A percentile compares a stretch with the other conserved stretches of the same genome.
phyloP scores from a whole-genome alignment of 2,888 invertebrate genomes.

The Tromatobia lineatoria region DNA sequence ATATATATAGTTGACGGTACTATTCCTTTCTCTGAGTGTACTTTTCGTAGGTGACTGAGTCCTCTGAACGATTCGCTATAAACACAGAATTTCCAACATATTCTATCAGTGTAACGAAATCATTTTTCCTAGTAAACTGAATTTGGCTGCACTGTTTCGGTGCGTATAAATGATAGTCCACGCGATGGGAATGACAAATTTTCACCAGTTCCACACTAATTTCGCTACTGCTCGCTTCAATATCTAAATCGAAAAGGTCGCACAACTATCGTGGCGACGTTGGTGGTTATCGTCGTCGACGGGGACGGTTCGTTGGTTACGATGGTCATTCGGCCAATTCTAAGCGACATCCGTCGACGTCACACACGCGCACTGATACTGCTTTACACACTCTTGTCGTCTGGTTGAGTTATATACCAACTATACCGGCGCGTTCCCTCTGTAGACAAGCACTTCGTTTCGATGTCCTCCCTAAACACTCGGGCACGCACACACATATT shows the following conservation, averaged over 20 bases:
- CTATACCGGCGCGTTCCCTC: slow-evolving; percentile 25
- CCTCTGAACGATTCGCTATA: too few relatives aligned
- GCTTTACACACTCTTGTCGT: slow-evolving; percentile 30
- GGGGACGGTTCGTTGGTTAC: slow-evolving; percentile 57
- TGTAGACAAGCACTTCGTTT: slow-evolving; percentile 46
- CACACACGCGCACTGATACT: slow-evolving; percentile 69
- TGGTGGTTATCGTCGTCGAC: slow-evolving; percentile 49
- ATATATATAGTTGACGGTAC: too few relatives aligned
- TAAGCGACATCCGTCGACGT: slow-evolving; percentile 77
- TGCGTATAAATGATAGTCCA: background rate
- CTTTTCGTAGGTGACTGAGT: too few relatives aligned
- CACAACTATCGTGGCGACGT: slow-evolving; percentile 70
- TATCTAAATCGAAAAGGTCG: slow-evolving; percentile 72
- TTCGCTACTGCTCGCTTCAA: slow-evolving; percentile 26
- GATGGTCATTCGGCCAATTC: slow-evolving; percentile 78
- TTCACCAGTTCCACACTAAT: slow-evolving; percentile 3
- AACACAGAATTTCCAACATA: too few relatives aligned
- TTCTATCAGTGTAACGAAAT: too few relatives aligned
- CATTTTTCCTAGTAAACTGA: background rate
- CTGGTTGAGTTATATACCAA: slow-evolving; percentile 12
- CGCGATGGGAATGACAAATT: background rate
- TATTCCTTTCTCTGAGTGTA: too few relatives aligned
- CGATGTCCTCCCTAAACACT: slow-evolving; percentile 43
- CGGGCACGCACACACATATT: slow-evolving; percentile 12
- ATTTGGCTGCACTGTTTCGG: slow-evolving; percentile 3